Base-by-base conservation (phyloP, 1,140 invertebrate genomes). In the Hyphantria cunea region DNA sequence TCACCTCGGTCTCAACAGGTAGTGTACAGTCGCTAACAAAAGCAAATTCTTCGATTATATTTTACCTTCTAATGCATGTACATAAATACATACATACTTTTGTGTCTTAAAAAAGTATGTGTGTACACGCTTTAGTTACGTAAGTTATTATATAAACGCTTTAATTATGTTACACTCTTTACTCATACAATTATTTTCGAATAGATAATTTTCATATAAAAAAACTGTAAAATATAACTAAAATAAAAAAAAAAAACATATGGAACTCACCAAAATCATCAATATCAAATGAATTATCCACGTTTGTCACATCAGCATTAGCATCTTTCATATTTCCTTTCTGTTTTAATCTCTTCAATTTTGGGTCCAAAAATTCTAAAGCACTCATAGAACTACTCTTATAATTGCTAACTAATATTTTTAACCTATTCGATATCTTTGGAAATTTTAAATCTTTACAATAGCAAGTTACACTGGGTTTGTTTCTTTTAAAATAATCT, bases 401-500 rank as follows among this genome's bases (percentile, higher is more conserved):
- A 56, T 69, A 83, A 64, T 71, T 73, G 31, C 68, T 76, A 5
- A 80, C 32, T 12, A 89, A 56, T 32, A 89, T 49, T 51, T 59
- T 77, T 11, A 89, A 66, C 32, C 71, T 77, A 49, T 86, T 86
- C 3, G 82, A 65, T 31, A 85, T 66, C 14, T 42, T 78, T 7
- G 73, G 81, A 58, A 72, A 67, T n/a, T 66, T 70, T 44, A 67
- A 72, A 33, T 68, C 44, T 31, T 48, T 73, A 53, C 86, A 89
- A 17, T 64, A 63, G 63, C 74, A 80, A 25, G 17, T 25, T 0
- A 10, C 33, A 13, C 39, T 25, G 10, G 47, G 9, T 42, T 42
- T 56, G 17, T 71, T 72, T 25, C 14, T 49, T 54, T 64, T 68
- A 55, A 86, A 80, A 51, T 74, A 89, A 17, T 87, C 82, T 0